Conservation (phyloP, 2,113 vertebrate genomes). For the Podarcis cretensis region DNA sequence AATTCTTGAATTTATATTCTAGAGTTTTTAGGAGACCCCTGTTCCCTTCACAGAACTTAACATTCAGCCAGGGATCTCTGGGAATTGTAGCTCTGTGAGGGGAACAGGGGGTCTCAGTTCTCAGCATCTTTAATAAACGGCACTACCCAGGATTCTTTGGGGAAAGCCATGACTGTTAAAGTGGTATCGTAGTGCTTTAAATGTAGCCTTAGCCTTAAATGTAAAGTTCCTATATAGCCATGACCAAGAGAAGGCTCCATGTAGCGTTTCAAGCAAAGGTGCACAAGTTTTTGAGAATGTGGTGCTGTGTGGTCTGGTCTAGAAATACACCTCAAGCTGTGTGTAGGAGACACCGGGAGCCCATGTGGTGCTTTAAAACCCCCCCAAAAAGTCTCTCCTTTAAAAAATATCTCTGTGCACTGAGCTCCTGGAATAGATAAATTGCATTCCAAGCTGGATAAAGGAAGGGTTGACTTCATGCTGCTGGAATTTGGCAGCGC, state of each 20-base stretch:
- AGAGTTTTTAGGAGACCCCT: no score
- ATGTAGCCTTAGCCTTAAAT: not conserved
- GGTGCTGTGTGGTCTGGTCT: not conserved
- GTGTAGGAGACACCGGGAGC: not conserved
- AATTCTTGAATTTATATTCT: no score
- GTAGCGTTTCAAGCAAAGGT: not conserved
- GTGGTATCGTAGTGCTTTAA: no score
- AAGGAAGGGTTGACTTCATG: not conserved
- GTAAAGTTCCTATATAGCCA: not conserved
- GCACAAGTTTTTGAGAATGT: not conserved
- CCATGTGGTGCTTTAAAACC: not conserved
- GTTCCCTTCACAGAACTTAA: no score
- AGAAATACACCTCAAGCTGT: not conserved
- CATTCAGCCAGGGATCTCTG: no score
- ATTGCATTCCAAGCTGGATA: conserved; percentile 6
- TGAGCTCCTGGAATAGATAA: not conserved
- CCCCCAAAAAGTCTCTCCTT: not conserved
- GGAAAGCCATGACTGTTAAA: no score
- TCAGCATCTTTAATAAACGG: not conserved
- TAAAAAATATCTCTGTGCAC: not conserved
- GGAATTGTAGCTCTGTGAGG: no score
- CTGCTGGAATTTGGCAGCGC: not conserved
- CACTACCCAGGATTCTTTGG: not conserved
- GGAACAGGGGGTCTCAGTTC: not conserved
- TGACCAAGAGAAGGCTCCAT: not conserved